These are phyloP conservation scores for Callocephalon fimbriatum DNA, from an alignment of 2,113 vertebrate species.

Conservation along the genomic window DNA sequence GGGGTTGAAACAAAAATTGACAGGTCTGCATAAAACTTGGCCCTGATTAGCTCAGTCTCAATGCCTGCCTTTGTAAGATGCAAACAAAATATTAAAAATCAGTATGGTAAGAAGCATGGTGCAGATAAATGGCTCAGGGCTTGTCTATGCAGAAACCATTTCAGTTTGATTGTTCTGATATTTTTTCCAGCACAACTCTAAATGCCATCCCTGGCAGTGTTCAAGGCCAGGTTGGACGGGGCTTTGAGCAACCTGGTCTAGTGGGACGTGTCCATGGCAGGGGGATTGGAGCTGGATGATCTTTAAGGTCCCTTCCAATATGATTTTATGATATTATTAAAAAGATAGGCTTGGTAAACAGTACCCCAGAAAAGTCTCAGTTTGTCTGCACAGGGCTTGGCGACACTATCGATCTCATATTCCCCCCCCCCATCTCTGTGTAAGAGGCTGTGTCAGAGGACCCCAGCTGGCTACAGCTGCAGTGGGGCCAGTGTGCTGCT, in stretches of 20 bases:
- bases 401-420: fast-evolving
- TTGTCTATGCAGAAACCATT: background rate
- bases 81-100: background rate
- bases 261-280: background rate
- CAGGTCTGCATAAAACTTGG: background rate
- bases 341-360: background rate
- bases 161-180: background rate
- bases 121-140: background rate
- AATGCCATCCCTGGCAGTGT: background rate
- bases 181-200: background rate
- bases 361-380: background rate
- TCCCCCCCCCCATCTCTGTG: background rate
- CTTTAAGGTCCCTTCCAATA: background rate
- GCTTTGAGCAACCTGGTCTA: background rate
- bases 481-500: background rate
- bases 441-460: background rate
- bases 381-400: background rate
- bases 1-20: background rate
- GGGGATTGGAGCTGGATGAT: background rate
- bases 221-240: background rate
- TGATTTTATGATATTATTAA: background rate
- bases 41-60: background rate
- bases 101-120: background rate
- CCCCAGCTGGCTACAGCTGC: background rate
- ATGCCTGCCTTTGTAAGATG: background rate